Evolutionary conservation across 1,140 invertebrate species (phyloP).

Genomic region (Bombyx mandarina): DNA sequence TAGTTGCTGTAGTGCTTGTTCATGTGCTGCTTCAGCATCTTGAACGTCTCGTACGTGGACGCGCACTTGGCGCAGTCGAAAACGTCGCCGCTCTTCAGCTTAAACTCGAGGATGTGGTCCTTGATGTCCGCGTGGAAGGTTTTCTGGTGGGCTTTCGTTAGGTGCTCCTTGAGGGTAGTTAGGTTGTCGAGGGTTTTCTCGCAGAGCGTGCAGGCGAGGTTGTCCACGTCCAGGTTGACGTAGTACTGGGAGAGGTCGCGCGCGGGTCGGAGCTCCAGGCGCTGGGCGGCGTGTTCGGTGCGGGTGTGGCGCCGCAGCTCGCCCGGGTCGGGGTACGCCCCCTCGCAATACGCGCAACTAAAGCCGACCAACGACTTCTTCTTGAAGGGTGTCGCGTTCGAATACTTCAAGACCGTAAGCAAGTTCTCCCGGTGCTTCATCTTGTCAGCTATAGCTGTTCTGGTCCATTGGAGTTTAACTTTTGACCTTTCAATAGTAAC

Average conservation of each 20-base stretch:
- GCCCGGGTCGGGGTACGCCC: conserved; percentile 32
- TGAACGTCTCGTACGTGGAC: conserved; percentile 49
- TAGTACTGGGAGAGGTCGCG: conserved; percentile 43
- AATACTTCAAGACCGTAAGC: conserved; percentile 34
- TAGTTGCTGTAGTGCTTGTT: conserved; percentile 59
- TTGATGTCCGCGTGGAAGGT: conserved; percentile 41
- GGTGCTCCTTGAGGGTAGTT: conserved; percentile 29
- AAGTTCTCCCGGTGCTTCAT: conserved; percentile 44
- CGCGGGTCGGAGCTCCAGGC: conserved; percentile 31
- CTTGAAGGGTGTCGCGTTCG: conserved; percentile 44
- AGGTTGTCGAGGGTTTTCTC: conserved; percentile 29
- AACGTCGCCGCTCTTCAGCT: conserved; percentile 41
- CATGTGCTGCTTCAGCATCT: conserved; percentile 64
- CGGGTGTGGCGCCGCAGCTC: conserved; percentile 40
- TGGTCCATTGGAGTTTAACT: conserved; percentile 25
- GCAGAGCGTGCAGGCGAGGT: conserved; percentile 36
- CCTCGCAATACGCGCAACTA: conserved; percentile 45
- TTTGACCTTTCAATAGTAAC: conserved; percentile 9
- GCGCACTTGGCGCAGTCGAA: conserved; percentile 48
- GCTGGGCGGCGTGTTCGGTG: conserved; percentile 28
- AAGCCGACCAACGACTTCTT: conserved; percentile 40
- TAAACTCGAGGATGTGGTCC: conserved; percentile 47
- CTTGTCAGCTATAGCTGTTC: conserved; percentile 19
- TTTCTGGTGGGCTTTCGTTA: conserved; percentile 35
- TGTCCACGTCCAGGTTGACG: conserved; percentile 39